phyloP scores from a whole-genome alignment of 2,888 invertebrate species.

The Atethmia centrago region DNA sequence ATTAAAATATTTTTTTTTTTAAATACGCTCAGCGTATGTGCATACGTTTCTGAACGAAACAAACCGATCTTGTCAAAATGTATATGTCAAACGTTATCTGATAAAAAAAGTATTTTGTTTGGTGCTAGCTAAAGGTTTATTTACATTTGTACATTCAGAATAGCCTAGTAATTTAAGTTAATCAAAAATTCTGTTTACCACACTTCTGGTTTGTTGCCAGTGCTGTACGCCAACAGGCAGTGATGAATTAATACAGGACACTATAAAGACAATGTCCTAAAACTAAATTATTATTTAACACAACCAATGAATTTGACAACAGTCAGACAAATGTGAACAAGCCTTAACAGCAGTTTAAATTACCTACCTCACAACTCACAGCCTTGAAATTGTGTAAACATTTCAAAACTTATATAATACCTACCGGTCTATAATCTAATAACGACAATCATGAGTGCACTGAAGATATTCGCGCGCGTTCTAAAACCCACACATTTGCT shows the following conservation, averaged over 20 bases:
- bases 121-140: neutral
- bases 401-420: slow-evolving; percentile 63
- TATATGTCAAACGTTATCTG: neutral
- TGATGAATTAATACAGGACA: neutral
- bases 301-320: neutral
- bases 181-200: neutral
- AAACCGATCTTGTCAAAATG: neutral
- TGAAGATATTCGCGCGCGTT: slow-evolving; percentile 65
- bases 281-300: neutral
- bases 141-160: neutral
- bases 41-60: slow-evolving; percentile 14
- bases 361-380: slow-evolving; percentile 22
- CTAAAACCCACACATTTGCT: slow-evolving; percentile 71
- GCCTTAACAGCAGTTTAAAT: slow-evolving; percentile 26
- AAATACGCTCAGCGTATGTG: too few species aligned
- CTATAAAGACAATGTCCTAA: neutral
- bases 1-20: too few species aligned
- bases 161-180: neutral
- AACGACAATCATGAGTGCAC: slow-evolving; percentile 71
- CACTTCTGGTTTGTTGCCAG: neutral
- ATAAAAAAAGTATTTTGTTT: neutral
- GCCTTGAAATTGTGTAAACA: slow-evolving; percentile 62
- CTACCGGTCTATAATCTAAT: slow-evolving; percentile 33
- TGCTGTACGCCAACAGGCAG: neutral
- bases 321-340: slow-evolving; percentile 15